Base-by-base conservation (phyloP, 2,113 vertebrate species). In the Ophiodon elongatus region DNA sequence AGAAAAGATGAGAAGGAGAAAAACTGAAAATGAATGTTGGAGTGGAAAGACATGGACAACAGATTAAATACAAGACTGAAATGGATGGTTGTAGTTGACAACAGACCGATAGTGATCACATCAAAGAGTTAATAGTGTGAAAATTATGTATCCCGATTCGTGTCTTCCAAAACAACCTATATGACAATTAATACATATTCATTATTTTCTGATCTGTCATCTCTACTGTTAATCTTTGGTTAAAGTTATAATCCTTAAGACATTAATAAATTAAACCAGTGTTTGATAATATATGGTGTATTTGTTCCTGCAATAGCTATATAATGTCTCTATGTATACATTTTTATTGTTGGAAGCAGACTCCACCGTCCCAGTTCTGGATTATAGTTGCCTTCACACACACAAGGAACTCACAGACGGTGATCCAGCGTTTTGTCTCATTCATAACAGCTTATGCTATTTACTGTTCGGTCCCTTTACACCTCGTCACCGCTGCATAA, bases 1-100 rank as follows among this genome's bases (percentile, higher is more conserved):
- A 65, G 27, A 19, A 60, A 63, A 45, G 73, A 56, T 41, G 29
- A 37, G 8, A 25, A 76, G 13, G 33, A 65, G 41, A 75, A 39
- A 45, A 56, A 59, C 4, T 45, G 5, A 15, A 1, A 19, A 41
- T 21, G 21, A 19, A 43, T 17, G 45, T 31, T 72, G 29, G 25
- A 62, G 21, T 25, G 33, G 33, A 66, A 62, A 25, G 35, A 84
- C 19, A 65, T 37, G 37, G 31, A 47, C 29, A 37, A 31, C 41
- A 41, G 74, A 60, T 67, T 62, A 11, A 64, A 56, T 2, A 37
- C 1, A 33, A 73, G 4, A 43, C 45, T n/a, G 3, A 45, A 73
- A 33, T 74, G 8, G 10, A 25, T 14, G 17, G 27, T 2, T 10
- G 31, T 4, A 39, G 33, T 52, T 45, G 43, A 31, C 43, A 62